Conservation (phyloP, 2,113 vertebrate genomes). For the Osmerus eperlanus region DNA sequence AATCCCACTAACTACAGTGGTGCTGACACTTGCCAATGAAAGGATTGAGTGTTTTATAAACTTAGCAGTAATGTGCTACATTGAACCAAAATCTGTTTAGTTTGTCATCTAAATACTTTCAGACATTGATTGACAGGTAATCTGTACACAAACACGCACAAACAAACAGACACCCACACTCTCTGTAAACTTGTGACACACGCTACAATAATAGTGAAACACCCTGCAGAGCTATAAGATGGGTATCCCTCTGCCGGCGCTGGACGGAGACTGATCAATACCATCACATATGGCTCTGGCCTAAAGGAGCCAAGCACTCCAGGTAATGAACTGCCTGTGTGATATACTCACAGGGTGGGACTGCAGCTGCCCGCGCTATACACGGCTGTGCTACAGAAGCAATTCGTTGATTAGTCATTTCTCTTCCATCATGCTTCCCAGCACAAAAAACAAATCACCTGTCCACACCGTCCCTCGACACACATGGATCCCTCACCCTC, state of each 20-base stretch:
- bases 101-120: not conserved
- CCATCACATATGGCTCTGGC: conserved; percentile 44
- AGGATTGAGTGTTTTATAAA: not conserved
- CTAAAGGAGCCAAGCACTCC: conserved; percentile 70
- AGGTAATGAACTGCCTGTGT: conserved; percentile 77
- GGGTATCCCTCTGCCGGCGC: conserved; percentile 31
- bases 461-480: not conserved
- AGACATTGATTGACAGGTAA: not conserved
- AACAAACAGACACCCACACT: not conserved
- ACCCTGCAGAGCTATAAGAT: conserved; percentile 22
- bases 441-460: conserved; percentile 23
- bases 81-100: not conserved
- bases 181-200: not conserved
- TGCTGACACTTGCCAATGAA: not conserved
- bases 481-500: not conserved
- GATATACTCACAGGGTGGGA: conserved; percentile 64
- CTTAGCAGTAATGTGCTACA: not conserved
- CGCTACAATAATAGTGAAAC: conserved; percentile 21
- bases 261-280: conserved; percentile 56
- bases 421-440: conserved; percentile 54
- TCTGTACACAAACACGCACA: not conserved
- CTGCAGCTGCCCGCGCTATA: conserved; percentile 46
- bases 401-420: conserved; percentile 70
- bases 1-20: not conserved
- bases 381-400: conserved; percentile 71